A percentile compares a stretch with the other conserved stretches of the same genome.
Conservation (phyloP, 2,888 invertebrate genomes). For the Lepidonotus clava region DNA sequence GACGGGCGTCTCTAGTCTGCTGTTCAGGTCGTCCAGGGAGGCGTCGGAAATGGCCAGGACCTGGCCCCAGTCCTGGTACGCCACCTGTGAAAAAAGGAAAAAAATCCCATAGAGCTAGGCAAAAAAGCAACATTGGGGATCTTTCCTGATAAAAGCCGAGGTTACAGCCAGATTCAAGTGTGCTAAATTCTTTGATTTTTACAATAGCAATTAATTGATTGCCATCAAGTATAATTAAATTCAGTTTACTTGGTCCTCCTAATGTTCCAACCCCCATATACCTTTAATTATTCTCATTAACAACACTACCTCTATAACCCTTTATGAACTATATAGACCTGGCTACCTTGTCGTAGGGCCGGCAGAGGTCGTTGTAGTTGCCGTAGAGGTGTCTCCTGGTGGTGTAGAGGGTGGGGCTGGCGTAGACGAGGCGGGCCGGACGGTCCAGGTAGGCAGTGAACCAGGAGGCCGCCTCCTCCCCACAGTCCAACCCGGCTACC, state of each 20-base stretch:
- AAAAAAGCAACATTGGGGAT: no score
- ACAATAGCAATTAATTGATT: no score
- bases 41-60: slow-evolving; percentile 86
- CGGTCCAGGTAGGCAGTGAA: slow-evolving; percentile 66
- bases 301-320: no score
- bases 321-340: no score
- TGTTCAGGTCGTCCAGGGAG: slow-evolving; percentile 86
- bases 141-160: no score
- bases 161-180: no score
- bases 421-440: neutral
- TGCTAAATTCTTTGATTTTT: no score
- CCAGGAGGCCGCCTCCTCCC: slow-evolving; percentile 71
- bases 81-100: slow-evolving; percentile 66
- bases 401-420: neutral
- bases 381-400: neutral
- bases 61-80: slow-evolving; percentile 85
- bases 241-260: no score
- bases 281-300: no score
- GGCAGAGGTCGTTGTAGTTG: neutral
- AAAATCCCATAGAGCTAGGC: no score
- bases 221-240: no score
- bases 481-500: slow-evolving; percentile 70
- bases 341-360: slow-evolving; percentile 46
- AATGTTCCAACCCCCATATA: no score
- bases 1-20: slow-evolving; percentile 82